Evolutionary conservation across 2,888 invertebrate genomes (phyloP).

Genomic region (Elegia similella): DNA sequence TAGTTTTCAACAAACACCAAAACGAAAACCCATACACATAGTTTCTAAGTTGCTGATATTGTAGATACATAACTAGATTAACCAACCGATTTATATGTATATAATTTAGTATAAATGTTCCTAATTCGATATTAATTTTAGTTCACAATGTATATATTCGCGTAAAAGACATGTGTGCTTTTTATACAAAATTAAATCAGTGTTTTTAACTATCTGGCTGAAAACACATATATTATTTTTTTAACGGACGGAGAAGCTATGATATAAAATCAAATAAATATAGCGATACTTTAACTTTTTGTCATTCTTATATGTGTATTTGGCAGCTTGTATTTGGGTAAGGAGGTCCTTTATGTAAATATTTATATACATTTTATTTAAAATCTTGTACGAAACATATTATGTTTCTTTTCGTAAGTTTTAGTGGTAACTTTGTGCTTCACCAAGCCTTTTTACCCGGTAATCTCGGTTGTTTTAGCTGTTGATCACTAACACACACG

Average conservation of each 20-base stretch:
- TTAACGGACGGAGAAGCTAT: not conserved
- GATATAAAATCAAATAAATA: no score
- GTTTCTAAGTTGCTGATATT: not conserved
- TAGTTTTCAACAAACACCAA: conserved; percentile 11
- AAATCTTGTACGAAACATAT: no score
- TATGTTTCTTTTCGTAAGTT: no score
- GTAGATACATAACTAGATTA: conserved; percentile 1
- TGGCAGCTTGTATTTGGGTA: not conserved
- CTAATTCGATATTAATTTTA: conserved; percentile 26
- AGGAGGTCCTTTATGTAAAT: not conserved
- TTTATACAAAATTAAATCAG: conserved; percentile 5
- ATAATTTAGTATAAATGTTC: conserved; percentile 25
- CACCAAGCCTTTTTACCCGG: no score
- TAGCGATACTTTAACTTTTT: not conserved
- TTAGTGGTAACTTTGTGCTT: no score
- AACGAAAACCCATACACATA: not conserved
- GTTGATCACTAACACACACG: no score
- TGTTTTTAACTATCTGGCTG: not conserved
- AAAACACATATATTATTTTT: not conserved
- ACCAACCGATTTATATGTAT: conserved; percentile 16
- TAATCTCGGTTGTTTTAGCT: no score
- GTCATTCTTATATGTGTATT: not conserved
- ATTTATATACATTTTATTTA: not conserved
- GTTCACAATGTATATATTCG: conserved; percentile 23
- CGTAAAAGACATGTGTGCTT: conserved; percentile 21